Conservation (phyloP, 2,888 invertebrate genomes). For the Pasiphila rectangulata region DNA sequence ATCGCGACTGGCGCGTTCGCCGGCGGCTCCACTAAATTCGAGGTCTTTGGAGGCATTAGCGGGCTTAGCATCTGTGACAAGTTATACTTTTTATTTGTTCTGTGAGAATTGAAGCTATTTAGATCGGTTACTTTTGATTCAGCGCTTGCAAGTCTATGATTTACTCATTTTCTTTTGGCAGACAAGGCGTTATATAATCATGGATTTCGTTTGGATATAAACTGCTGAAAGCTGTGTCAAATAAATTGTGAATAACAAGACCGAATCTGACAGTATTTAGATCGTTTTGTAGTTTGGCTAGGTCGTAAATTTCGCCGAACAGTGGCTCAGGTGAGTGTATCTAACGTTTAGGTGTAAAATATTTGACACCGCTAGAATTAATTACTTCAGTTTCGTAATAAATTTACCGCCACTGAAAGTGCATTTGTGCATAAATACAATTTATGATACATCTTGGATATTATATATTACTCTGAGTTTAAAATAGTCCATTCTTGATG, state of each 20-base stretch:
- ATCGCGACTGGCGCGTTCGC: slow-evolving; percentile 57
- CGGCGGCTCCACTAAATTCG: slow-evolving; percentile 45
- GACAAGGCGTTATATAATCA: not conserved
- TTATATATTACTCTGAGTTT: not conserved
- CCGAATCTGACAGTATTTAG: not conserved
- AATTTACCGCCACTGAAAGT: slow-evolving; percentile 4
- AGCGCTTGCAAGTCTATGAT: not conserved
- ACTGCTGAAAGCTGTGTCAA: not conserved
- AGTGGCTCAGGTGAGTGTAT: slow-evolving; percentile 2
- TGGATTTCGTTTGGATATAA: not conserved
- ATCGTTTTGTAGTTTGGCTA: slow-evolving; percentile 2
- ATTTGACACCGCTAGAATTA: slow-evolving; percentile 3
- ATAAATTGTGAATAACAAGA: not conserved
- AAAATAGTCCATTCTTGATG: not conserved
- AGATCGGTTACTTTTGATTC: slow-evolving; percentile 12
- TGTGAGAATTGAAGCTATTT: slow-evolving; percentile 17
- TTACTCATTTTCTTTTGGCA: slow-evolving; percentile 6
- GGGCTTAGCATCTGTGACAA: slow-evolving; percentile 55
- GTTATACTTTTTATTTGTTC: slow-evolving; percentile 57
- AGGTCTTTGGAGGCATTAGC: slow-evolving; percentile 64
- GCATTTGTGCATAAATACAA: slow-evolving; percentile 12
- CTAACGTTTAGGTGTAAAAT: slow-evolving; percentile 9
- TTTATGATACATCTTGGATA: slow-evolving; percentile 12
- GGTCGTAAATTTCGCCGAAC: slow-evolving; percentile 8
- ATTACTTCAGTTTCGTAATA: slow-evolving; percentile 6